phyloP scores from a whole-genome alignment of 2,113 vertebrate genomes.

The Pollachius pollachius region DNA sequence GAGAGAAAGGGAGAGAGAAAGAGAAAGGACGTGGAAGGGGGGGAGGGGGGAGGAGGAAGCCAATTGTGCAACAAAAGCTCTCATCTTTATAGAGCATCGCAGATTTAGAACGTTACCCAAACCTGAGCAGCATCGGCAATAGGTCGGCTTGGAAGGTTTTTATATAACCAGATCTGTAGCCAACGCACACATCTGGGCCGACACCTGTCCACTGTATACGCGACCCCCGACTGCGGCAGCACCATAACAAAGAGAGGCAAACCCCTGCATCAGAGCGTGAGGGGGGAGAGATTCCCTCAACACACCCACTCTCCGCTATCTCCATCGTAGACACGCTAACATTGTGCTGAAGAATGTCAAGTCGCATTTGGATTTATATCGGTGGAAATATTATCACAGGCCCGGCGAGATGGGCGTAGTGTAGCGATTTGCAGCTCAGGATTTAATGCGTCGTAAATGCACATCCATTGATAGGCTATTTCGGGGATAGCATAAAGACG shows the following conservation, averaged over 20 bases:
- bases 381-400: too few relatives aligned
- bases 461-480: too few relatives aligned
- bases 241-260: conserved; percentile 66
- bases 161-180: conserved; percentile 34
- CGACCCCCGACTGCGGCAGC: conserved; percentile 60
- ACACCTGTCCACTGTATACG: neutral
- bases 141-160: conserved; percentile 2
- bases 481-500: too few relatives aligned
- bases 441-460: too few relatives aligned
- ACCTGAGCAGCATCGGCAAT: conserved; percentile 5
- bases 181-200: neutral
- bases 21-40: neutral
- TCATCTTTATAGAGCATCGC: conserved; percentile 25
- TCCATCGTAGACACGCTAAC: too few relatives aligned
- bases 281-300: too few relatives aligned
- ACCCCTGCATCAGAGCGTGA: conserved; percentile 37
- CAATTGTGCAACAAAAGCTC: conserved; percentile 40
- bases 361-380: too few relatives aligned
- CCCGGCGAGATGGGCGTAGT: too few relatives aligned
- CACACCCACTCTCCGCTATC: too few relatives aligned
- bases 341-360: too few relatives aligned
- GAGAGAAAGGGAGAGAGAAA: conserved; percentile 17
- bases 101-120: conserved; percentile 7
- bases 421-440: too few relatives aligned
- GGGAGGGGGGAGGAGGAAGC: conserved; percentile 1